Conservation (phyloP, 2,888 invertebrate genomes). For the Lochmaea crataegi region DNA sequence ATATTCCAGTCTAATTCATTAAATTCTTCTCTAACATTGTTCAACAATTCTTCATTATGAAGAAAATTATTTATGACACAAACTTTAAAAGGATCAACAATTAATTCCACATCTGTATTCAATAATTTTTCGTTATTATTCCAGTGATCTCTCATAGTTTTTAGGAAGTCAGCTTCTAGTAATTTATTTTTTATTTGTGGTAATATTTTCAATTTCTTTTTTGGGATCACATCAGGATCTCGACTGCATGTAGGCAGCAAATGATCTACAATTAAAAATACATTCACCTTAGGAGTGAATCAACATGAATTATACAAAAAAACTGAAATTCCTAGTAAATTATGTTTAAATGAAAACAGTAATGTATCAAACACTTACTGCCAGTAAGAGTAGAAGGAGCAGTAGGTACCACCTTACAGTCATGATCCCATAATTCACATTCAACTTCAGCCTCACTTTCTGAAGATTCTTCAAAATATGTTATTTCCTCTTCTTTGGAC, state of each 20-base stretch:
- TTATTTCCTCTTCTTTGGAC: slow-evolving; percentile 39
- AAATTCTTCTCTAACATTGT: slow-evolving; percentile 75
- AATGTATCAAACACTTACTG: slow-evolving; percentile 44
- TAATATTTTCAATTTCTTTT: slow-evolving; percentile 53
- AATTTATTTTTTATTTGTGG: slow-evolving; percentile 48
- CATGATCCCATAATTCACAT: slow-evolving; percentile 59
- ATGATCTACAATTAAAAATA: slow-evolving; percentile 50
- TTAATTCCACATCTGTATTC: slow-evolving; percentile 67
- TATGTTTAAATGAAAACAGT: background rate
- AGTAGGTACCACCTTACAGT: slow-evolving; percentile 51
- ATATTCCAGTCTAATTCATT: slow-evolving; percentile 76
- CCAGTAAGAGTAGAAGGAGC: slow-evolving; percentile 43
- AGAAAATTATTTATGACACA: slow-evolving; percentile 75
- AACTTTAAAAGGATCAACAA: slow-evolving; percentile 75
- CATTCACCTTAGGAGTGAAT: too few relatives aligned
- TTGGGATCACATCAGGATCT: slow-evolving; percentile 48
- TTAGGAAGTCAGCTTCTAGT: slow-evolving; percentile 43
- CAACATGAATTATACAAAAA: too few relatives aligned
- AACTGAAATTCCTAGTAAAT: too few relatives aligned
- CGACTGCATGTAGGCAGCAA: slow-evolving; percentile 57
- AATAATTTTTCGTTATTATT: slow-evolving; percentile 63
- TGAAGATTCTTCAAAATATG: slow-evolving; percentile 51
- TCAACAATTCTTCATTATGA: slow-evolving; percentile 68
- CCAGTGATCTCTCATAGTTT: slow-evolving; percentile 65
- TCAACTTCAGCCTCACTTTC: slow-evolving; percentile 59